Evolutionary conservation across 2,888 invertebrate genomes (phyloP), one percentile per base, ranked within the genome.

Genomic region (Rhagonycha lutea): DNA sequence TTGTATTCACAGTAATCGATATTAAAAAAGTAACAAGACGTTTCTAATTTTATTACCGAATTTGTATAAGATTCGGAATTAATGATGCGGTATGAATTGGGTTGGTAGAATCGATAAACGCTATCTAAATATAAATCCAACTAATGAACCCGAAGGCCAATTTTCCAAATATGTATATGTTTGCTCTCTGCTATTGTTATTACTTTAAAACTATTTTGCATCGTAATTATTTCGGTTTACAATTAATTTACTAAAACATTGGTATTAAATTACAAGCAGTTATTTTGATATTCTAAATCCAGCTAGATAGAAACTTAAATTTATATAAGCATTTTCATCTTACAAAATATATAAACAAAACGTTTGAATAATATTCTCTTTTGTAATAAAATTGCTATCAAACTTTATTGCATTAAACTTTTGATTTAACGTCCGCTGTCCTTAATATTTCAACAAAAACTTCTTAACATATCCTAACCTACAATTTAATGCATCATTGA

Each of bases 41-140:
- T 70, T 73, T 61, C 70, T 73, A 76, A 76, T 73, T 74, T 71
- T 47, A 26, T 70, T 70, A 76, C n/a, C 63, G 70, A 72, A 63
- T 69, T 60, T 29, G 8, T 12, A 10, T 32, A 47, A 76, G 69
- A 72, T 76, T 69, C 61, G 73, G 32, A 76, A 72, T 67, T 69
- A 76, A 61, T 47, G 72, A 69, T 63, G 72, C 65, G 69, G 14
- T 63, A 47, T 18, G 69, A 75, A 75, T 69, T 72, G 24, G 75
- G 75, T 72, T 72, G 63, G 14, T 9, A 14, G 61, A 62, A 72
- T 75, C 75, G 69, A 75, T 75, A 65, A 18, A 61, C 28, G 26
- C 67, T 60, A 61, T 61, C 70, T 68, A 71, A 75, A 71, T 71
- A 71, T 71, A 75, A 62, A 32, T 23, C 18, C 29, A 65, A 61